A percentile compares a stretch with the other conserved stretches of the same genome.
Conservation (phyloP, 1,140 invertebrate species). For the Drosophila melanogaster region DNA sequence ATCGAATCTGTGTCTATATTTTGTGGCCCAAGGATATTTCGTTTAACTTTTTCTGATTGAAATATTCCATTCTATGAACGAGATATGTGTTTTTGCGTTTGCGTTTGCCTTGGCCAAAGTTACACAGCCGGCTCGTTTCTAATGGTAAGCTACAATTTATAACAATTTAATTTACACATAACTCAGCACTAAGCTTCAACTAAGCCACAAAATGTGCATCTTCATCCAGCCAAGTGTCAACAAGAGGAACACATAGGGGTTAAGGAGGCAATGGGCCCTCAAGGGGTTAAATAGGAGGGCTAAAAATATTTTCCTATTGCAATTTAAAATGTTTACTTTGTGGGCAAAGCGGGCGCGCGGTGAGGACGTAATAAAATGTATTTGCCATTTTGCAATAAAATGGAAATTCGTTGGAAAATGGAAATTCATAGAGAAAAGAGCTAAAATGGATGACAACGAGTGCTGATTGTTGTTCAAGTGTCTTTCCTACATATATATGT, state of each 20-base stretch:
- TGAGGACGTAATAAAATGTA: too few species aligned
- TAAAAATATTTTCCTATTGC: conserved; percentile 48
- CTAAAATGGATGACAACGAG: conserved; percentile 18
- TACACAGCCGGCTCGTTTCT: not conserved
- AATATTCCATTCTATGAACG: conserved; percentile 40
- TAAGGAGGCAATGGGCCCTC: not conserved
- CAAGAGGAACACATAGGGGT: not conserved
- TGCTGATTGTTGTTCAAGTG: conserved; percentile 14
- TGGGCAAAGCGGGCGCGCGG: not conserved
- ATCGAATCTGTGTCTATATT: conserved; percentile 42
- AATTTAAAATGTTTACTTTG: conserved; percentile 37
- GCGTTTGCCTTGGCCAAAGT: conserved; percentile 30
- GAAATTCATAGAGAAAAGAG: conserved; percentile 16
- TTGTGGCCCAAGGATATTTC: conserved; percentile 51
- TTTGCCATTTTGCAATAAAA: conserved; percentile 19
- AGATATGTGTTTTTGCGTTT: conserved; percentile 33
- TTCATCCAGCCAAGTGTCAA: conserved; percentile 35
- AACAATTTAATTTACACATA: conserved; percentile 76
- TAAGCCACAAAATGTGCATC: conserved; percentile 43
- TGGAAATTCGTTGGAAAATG: conserved; percentile 22
- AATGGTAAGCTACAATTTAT: conserved; percentile 66
- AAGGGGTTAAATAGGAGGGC: conserved; percentile 5
- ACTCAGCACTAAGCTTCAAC: conserved; percentile 51
- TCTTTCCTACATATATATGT: not conserved
- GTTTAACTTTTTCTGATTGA: conserved; percentile 57